A percentile compares a stretch with the other conserved stretches of the same genome.
Evolutionary conservation across 2,797 vertebrate genomes (phyloP).

Genomic region (Enteromius thamalakanensis): DNA sequence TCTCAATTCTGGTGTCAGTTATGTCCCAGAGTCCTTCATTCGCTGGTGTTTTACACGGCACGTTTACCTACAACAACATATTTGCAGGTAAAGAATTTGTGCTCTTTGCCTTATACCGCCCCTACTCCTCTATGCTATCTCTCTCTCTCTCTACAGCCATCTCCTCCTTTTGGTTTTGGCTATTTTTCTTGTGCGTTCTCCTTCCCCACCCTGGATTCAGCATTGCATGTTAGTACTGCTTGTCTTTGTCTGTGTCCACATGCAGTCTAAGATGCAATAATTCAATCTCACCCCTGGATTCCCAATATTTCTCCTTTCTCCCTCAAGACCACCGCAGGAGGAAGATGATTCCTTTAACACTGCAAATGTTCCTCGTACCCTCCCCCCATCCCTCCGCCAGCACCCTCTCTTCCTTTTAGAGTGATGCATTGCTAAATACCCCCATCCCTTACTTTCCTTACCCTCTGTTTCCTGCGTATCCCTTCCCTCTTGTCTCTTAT

Average conservation of each 20-base stretch:
- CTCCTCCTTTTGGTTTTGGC: not conserved
- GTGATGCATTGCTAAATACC: constrained; percentile 50
- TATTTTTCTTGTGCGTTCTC: constrained; percentile 6
- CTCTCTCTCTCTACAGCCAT: constrained; percentile 12
- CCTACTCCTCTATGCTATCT: not conserved
- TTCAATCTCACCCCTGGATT: constrained; percentile 15
- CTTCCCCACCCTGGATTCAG: constrained; percentile 5
- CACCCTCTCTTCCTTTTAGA: constrained; percentile 36
- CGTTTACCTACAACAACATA: constrained; percentile 20
- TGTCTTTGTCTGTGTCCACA: constrained; percentile 34
- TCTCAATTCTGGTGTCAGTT: no score
- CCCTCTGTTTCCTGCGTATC: constrained; percentile 26
- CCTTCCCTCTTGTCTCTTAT: constrained; percentile 26
- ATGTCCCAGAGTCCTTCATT: not conserved
- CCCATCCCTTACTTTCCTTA: constrained; percentile 42
- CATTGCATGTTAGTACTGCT: constrained; percentile 6
- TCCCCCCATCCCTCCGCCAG: constrained; percentile 53
- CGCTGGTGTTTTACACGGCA: constrained; percentile 20
- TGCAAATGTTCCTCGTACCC: constrained; percentile 55
- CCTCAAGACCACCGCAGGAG: constrained; percentile 45
- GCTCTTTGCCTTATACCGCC: not conserved
- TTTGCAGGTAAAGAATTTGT: constrained; percentile 35
- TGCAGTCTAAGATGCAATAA: constrained; percentile 7
- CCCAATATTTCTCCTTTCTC: constrained; percentile 28
- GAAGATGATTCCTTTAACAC: constrained; percentile 61